phyloP scores from a whole-genome alignment of 2,888 invertebrate species.

The Eupithecia dodoneata region DNA sequence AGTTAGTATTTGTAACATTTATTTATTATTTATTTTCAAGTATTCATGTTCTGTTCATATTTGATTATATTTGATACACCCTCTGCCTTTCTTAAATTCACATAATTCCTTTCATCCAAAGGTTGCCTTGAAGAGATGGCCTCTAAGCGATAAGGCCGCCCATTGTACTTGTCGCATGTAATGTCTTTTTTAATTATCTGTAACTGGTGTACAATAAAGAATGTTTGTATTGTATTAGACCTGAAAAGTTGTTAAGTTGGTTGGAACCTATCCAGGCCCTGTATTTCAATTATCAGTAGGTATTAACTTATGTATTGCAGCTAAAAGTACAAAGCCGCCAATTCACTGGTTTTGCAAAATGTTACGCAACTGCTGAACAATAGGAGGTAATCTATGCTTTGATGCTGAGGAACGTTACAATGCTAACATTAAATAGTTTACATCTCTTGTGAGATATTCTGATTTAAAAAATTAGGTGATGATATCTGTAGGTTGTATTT shows the following conservation, averaged over 20 bases:
- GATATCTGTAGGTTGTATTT: no score
- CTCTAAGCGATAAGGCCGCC: no score
- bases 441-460: background rate
- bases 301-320: slow-evolving; percentile 11
- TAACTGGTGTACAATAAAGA: no score
- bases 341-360: slow-evolving; percentile 31
- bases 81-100: no score
- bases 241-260: background rate
- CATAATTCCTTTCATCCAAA: no score
- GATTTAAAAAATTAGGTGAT: background rate
- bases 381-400: slow-evolving; percentile 20
- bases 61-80: no score
- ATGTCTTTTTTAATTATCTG: no score
- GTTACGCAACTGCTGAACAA: slow-evolving; percentile 27
- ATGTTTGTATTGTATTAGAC: background rate
- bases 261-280: background rate
- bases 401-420: slow-evolving; percentile 12
- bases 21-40: no score
- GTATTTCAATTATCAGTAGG: background rate
- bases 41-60: no score
- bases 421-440: background rate
- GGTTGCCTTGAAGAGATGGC: no score
- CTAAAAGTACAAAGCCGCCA: slow-evolving; percentile 1
- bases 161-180: no score
- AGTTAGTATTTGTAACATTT: no score